phyloP scores from a whole-genome alignment of 2,888 invertebrate genomes.

The Heliconius erato region DNA sequence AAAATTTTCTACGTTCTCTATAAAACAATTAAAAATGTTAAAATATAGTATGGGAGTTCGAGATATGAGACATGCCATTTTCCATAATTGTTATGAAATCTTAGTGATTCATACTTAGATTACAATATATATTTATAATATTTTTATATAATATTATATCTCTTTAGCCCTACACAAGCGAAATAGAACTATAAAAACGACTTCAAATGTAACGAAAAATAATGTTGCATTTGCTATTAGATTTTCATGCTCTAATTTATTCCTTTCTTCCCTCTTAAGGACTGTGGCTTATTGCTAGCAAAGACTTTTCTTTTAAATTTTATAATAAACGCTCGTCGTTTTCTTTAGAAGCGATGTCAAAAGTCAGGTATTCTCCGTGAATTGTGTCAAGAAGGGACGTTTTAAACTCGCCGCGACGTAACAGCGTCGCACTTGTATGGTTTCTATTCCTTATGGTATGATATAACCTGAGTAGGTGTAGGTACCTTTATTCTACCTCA shows the following conservation, averaged over 20 bases:
- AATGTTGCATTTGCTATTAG: not conserved
- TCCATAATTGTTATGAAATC: no score
- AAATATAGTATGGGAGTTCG: no score
- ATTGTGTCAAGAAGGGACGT: constrained; percentile 71
- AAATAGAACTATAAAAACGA: not conserved
- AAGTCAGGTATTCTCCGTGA: constrained; percentile 63
- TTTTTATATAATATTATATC: no score
- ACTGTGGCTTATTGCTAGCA: not conserved
- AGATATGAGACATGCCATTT: no score
- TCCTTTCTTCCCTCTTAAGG: not conserved
- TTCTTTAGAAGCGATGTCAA: constrained; percentile 48
- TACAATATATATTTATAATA: no score
- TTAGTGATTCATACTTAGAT: no score
- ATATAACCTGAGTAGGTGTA: constrained; percentile 17
- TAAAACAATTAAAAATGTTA: no score
- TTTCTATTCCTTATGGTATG: constrained; percentile 43
- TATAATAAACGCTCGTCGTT: constrained; percentile 40
- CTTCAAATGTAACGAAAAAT: not conserved
- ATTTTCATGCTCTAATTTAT: not conserved
- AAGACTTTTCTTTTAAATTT: constrained; percentile 10
- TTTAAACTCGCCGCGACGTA: constrained; percentile 60
- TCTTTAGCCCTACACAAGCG: not conserved
- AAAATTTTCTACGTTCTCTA: no score
- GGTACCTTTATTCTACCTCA: constrained; percentile 2
- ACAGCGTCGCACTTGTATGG: constrained; percentile 42